These are phyloP conservation scores for Nyctalus aviator DNA, from an alignment of 2,797 vertebrate species.

Conservation along the genomic window DNA sequence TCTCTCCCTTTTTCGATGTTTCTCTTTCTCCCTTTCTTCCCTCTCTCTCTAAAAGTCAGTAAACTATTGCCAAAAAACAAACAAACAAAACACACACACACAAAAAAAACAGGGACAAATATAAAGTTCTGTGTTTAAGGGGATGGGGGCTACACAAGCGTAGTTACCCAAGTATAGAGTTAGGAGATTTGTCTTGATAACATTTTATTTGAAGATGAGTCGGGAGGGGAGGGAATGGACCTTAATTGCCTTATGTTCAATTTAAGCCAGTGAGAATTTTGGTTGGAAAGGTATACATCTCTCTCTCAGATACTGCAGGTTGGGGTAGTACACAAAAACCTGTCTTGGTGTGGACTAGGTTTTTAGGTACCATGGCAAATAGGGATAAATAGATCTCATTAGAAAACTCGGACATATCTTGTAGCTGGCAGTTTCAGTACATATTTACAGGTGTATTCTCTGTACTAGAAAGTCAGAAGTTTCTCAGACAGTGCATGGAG, in stretches of 20 bases:
- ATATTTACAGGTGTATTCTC: not conserved
- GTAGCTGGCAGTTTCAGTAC: conserved; percentile 1
- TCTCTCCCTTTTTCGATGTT: not conserved
- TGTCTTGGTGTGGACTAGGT: conserved; percentile 44
- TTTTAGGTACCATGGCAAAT: conserved; percentile 27
- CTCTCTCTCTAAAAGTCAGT: not conserved
- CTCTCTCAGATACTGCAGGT: not conserved
- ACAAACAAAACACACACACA: not conserved
- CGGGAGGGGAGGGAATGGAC: not conserved
- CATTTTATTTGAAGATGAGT: conserved; percentile 53
- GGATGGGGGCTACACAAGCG: not conserved
- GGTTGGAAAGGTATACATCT: not conserved
- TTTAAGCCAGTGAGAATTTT: conserved; percentile 42
- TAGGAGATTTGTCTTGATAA: not conserved
- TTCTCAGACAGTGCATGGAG: conserved; percentile 4
- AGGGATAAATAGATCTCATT: not conserved
- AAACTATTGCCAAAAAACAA: not conserved
- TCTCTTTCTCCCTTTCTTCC: not conserved
- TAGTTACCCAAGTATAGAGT: conserved; percentile 25
- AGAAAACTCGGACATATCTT: not conserved
- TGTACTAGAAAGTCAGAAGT: not conserved
- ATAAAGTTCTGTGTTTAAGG: not conserved
- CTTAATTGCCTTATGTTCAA: conserved; percentile 39
- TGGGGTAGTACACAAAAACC: not conserved
- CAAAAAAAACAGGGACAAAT: not conserved